These are phyloP conservation scores for Drosophila siamana DNA, from an alignment of 2,888 invertebrate genomes.

Conservation along the genomic window DNA sequence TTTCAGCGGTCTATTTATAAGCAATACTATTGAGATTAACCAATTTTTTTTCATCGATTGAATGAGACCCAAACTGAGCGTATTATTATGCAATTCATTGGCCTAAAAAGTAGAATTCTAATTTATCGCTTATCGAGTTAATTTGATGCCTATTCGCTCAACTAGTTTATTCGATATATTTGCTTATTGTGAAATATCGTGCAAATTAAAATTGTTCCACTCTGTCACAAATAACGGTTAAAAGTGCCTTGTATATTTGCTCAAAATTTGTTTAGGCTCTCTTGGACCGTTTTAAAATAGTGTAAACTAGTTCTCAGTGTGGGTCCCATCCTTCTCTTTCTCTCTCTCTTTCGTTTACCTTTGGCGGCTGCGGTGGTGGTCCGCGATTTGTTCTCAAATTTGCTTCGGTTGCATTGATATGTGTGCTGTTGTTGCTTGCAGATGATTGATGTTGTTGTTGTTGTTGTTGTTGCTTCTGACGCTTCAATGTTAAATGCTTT, in stretches of 20 bases:
- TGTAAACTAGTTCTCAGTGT: constrained; percentile 29
- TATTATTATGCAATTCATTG: no score
- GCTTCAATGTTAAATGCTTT: constrained; percentile 85
- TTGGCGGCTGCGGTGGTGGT: constrained; percentile 93
- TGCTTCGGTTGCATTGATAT: constrained; percentile 84
- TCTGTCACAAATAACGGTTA: not conserved
- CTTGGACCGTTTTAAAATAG: not conserved
- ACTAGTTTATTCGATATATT: no score
- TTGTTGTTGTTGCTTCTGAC: constrained; percentile 82
- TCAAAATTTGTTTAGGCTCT: not conserved
- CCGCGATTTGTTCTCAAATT: constrained; percentile 87
- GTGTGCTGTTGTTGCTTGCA: constrained; percentile 65
- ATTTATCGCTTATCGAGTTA: not conserved
- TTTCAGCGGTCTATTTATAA: not conserved
- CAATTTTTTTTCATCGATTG: not conserved
- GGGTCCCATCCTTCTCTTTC: constrained; percentile 25
- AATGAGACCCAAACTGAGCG: not conserved
- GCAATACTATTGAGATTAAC: not conserved
- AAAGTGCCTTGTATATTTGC: not conserved
- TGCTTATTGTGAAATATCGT: no score
- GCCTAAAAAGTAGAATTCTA: no score
- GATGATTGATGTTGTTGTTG: constrained; percentile 68
- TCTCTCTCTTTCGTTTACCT: constrained; percentile 52
- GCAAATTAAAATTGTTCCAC: no score
- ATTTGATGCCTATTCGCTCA: not conserved